A percentile compares a stretch with the other conserved stretches of the same genome.
Evolutionary conservation across 2,113 vertebrate genomes (phyloP).

Genomic region (Furnarius figulus): DNA sequence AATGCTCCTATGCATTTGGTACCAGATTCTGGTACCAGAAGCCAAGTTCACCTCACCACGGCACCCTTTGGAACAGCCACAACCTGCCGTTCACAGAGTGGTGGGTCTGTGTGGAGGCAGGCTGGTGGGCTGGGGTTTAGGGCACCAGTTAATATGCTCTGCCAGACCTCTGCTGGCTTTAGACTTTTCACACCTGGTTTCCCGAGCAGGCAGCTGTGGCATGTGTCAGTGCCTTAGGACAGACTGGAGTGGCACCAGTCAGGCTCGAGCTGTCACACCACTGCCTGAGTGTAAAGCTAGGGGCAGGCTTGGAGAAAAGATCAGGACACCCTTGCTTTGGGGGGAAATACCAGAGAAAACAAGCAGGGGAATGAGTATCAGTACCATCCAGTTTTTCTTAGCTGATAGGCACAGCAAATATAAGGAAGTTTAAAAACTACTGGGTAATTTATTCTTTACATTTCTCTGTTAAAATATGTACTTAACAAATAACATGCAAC

Average conservation of each 20-base stretch:
- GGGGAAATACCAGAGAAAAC: neutral
- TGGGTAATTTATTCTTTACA: neutral
- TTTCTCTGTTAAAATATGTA: neutral
- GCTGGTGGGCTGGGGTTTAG: neutral
- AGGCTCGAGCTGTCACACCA: accelerated
- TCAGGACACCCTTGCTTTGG: neutral
- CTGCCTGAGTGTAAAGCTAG: neutral
- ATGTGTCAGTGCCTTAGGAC: neutral
- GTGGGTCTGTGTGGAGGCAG: neutral
- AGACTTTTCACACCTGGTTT: neutral
- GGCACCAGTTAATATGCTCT: neutral
- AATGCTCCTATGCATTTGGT: accelerated
- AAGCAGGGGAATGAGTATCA: neutral
- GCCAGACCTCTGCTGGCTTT: neutral
- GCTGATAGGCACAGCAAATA: neutral
- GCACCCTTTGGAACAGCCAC: neutral
- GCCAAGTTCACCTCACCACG: neutral
- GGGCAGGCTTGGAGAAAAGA: neutral
- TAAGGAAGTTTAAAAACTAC: neutral
- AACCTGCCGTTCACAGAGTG: accelerated
- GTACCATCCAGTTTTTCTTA: neutral
- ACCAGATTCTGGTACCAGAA: neutral
- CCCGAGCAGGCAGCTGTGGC: neutral
- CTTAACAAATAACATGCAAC: neutral
- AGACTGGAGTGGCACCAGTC: neutral